Evolutionary conservation across 2,888 invertebrate genomes (phyloP).

Genomic region (Steinernema scapterisci): DNA sequence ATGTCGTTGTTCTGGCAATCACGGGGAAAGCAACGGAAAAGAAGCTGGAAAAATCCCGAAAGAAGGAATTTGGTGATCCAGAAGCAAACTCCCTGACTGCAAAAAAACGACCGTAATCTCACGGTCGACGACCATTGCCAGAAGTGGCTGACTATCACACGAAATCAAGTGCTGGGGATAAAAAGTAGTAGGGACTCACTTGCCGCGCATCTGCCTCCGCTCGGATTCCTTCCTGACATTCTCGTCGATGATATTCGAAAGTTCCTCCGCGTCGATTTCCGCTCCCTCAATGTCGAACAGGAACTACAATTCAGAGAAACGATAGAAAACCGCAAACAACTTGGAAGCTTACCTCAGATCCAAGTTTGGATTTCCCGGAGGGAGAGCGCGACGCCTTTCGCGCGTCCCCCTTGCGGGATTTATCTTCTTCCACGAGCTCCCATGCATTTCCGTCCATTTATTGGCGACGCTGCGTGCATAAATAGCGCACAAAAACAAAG

Average conservation of each 20-base stretch:
- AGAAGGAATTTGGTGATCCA: no score
- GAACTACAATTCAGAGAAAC: not conserved
- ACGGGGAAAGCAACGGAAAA: no score
- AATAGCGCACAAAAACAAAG: not conserved
- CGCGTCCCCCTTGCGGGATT: conserved; percentile 25
- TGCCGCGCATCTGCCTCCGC: conserved; percentile 33
- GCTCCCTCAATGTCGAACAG: conserved; percentile 26
- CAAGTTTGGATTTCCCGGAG: conserved; percentile 25
- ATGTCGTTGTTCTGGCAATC: no score
- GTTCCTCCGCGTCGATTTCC: conserved; percentile 37
- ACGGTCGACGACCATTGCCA: no score
- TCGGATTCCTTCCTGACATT: conserved; percentile 30
- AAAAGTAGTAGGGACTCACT: not conserved
- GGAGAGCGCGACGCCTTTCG: not conserved
- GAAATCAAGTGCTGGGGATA: not conserved
- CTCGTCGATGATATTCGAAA: conserved; percentile 39
- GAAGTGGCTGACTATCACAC: no score
- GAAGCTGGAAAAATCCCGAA: no score
- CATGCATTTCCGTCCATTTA: conserved; percentile 54
- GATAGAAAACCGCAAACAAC: not conserved
- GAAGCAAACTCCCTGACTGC: no score
- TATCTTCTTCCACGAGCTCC: conserved; percentile 56
- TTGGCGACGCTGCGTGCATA: conserved; percentile 21
- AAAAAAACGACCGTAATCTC: no score
- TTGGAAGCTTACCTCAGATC: not conserved